Conservation (phyloP, 37 sponge, comb jelly and placozoan species). For the Halichondria panicea region DNA sequence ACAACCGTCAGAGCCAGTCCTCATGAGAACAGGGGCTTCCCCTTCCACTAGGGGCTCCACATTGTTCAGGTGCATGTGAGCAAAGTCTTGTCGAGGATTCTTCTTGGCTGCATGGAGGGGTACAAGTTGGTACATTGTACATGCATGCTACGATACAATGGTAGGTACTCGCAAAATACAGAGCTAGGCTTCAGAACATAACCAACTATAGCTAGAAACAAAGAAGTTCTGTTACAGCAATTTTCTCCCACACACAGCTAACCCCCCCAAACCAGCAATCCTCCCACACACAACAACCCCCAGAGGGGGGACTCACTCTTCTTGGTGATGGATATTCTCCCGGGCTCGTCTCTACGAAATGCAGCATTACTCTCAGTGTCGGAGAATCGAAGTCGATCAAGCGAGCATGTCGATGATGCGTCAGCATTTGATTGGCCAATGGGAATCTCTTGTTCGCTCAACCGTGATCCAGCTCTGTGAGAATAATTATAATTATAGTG, state of each 20-base stretch:
- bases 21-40: slow-evolving; percentile 23
- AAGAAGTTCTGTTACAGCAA: too few species aligned
- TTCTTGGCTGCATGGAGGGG: slow-evolving; percentile 48
- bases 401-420: slow-evolving; percentile 11
- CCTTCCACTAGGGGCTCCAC: slow-evolving; percentile 61
- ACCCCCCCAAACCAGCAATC: too few species aligned
- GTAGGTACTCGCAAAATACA: too few species aligned
- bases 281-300: too few species aligned
- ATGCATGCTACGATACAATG: slow-evolving; percentile 1
- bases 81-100: slow-evolving; percentile 37
- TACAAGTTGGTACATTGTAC: not conserved
- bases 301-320: slow-evolving; percentile 59
- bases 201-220: too few species aligned
- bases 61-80: slow-evolving; percentile 32
- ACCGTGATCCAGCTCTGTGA: not conserved
- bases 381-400: slow-evolving; percentile 27
- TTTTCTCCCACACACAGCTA: too few species aligned
- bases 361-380: slow-evolving; percentile 39
- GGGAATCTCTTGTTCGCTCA: not conserved
- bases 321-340: slow-evolving; percentile 66
- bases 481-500: not conserved
- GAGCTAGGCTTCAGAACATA: too few species aligned
- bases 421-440: too few species aligned
- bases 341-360: slow-evolving; percentile 45
- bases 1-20: slow-evolving; percentile 56